Evolutionary conservation across 2,113 vertebrate species (phyloP).

Genomic region (Sylvilagus bachmani): DNA sequence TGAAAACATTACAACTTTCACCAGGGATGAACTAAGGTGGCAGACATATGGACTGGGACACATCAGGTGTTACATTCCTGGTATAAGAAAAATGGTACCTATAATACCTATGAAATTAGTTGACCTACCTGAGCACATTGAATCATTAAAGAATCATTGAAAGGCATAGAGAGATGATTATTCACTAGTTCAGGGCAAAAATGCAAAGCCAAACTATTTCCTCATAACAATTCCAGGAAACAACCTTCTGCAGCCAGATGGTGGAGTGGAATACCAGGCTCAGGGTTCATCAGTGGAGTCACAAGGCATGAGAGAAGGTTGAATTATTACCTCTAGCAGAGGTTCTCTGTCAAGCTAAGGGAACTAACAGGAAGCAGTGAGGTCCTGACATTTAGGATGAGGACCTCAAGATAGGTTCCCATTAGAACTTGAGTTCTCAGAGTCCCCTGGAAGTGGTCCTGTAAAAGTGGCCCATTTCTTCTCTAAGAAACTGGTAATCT

Average conservation of each 20-base stretch:
- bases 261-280: not conserved
- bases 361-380: not conserved
- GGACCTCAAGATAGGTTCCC: not conserved
- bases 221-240: not conserved
- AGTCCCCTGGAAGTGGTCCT: not conserved
- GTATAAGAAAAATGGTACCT: not conserved
- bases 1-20: not conserved
- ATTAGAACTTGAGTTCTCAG: not conserved
- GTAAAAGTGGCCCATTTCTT: not conserved
- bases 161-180: not conserved
- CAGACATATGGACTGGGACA: not conserved
- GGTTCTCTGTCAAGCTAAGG: not conserved
- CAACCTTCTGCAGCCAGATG: not conserved
- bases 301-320: not conserved
- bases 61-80: not conserved
- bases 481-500: not conserved
- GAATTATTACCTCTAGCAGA: not conserved
- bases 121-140: not conserved
- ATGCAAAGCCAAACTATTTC: not conserved
- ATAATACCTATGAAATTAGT: not conserved
- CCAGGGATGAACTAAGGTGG: not conserved
- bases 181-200: slow-evolving; percentile 14
- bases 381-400: not conserved
- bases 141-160: not conserved
- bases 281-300: not conserved